Percentiles rank a stretch among this genome's conserved stretches.
These are phyloP conservation scores for Penaeus chinensis DNA, from an alignment of 1,140 invertebrate species.

Conservation along the genomic window DNA sequence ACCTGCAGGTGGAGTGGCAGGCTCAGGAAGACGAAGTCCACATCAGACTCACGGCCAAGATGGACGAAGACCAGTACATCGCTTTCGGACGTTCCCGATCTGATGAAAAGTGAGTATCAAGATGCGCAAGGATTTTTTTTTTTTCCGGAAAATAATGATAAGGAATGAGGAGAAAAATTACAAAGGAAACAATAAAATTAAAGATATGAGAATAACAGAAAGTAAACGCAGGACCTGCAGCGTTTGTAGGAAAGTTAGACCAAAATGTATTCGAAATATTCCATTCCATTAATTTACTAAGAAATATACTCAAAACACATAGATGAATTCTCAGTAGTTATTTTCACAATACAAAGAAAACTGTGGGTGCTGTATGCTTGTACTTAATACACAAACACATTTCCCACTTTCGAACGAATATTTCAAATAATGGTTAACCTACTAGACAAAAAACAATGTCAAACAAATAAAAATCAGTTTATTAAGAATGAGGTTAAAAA, in stretches of 20 bases:
- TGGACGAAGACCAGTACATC: slow-evolving; percentile 87
- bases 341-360: no score
- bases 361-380: no score
- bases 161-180: neutral
- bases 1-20: slow-evolving; percentile 63
- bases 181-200: neutral
- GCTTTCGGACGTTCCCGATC: slow-evolving; percentile 86
- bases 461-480: no score
- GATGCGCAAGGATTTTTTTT: neutral
- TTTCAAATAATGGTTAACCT: no score
- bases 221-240: neutral
- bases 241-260: neutral
- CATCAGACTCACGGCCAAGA: slow-evolving; percentile 80
- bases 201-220: neutral
- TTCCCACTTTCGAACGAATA: no score
- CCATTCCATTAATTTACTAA: no score
- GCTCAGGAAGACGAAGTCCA: slow-evolving; percentile 70
- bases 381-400: no score
- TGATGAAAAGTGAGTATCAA: slow-evolving; percentile 71
- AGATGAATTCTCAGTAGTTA: no score
- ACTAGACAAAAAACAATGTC: no score
- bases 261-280: no score
- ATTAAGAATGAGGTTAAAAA: no score
- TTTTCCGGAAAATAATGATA: neutral
- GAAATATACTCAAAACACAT: no score